phyloP scores from a whole-genome alignment of 2,797 vertebrate genomes.

The Forpus xanthops region DNA sequence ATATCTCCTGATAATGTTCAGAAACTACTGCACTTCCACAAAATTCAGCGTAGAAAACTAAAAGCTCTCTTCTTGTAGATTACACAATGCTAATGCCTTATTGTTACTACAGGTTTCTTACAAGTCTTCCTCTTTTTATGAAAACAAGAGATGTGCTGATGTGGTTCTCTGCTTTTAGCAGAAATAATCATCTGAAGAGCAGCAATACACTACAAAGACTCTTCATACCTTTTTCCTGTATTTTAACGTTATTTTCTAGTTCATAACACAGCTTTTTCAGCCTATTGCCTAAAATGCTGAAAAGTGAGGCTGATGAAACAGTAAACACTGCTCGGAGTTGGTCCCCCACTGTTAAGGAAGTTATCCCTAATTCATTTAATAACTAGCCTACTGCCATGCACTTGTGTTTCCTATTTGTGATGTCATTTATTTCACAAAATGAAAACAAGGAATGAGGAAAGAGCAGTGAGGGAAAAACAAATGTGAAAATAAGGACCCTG shows the following conservation, averaged over 20 bases:
- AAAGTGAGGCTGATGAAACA: neutral
- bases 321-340: neutral
- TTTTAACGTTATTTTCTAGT: neutral
- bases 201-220: neutral
- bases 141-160: neutral
- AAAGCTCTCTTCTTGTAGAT: neutral
- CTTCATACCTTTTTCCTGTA: neutral
- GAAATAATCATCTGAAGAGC: neutral
- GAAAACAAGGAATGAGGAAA: neutral
- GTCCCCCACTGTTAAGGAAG: neutral
- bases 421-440: neutral
- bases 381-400: neutral
- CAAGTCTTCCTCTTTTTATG: neutral
- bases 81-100: neutral
- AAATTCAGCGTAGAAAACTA: neutral
- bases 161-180: neutral
- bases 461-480: neutral
- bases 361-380: neutral
- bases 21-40: neutral
- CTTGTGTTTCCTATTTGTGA: accelerated
- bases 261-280: neutral
- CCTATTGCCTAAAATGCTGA: neutral
- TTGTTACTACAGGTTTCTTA: neutral
- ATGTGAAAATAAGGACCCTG: neutral
- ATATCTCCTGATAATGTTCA: neutral